Evolutionary conservation across 2,113 vertebrate species (phyloP).

Genomic region (Plecotus auritus): DNA sequence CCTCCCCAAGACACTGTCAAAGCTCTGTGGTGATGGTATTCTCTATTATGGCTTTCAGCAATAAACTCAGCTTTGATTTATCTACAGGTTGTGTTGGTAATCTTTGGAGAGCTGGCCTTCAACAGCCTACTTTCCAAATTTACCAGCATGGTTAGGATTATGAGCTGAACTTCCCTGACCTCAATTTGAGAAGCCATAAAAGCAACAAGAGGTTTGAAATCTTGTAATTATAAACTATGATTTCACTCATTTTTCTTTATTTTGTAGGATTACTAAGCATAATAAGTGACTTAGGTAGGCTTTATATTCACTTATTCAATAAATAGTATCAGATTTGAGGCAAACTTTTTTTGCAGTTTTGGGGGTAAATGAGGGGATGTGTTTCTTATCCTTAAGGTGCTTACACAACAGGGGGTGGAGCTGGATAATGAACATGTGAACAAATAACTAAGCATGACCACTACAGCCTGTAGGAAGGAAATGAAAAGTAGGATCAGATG

Average conservation of each 20-base stretch:
- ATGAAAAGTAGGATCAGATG: background rate
- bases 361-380: background rate
- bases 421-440: background rate
- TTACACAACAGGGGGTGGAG: background rate
- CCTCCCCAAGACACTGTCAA: background rate
- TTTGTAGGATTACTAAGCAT: background rate
- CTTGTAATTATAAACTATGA: background rate
- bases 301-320: background rate
- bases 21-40: background rate
- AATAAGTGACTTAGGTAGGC: background rate
- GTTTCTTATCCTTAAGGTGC: background rate
- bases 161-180: background rate
- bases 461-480: background rate
- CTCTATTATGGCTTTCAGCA: background rate
- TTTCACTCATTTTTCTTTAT: background rate
- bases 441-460: background rate
- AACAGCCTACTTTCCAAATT: background rate
- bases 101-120: background rate
- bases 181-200: background rate
- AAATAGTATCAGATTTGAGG: background rate
- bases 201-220: background rate
- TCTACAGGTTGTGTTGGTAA: background rate
- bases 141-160: background rate
- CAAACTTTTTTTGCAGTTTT: background rate
- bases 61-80: background rate